phyloP scores from a whole-genome alignment of 1,140 invertebrate genomes.

The Ephestia elutella region DNA sequence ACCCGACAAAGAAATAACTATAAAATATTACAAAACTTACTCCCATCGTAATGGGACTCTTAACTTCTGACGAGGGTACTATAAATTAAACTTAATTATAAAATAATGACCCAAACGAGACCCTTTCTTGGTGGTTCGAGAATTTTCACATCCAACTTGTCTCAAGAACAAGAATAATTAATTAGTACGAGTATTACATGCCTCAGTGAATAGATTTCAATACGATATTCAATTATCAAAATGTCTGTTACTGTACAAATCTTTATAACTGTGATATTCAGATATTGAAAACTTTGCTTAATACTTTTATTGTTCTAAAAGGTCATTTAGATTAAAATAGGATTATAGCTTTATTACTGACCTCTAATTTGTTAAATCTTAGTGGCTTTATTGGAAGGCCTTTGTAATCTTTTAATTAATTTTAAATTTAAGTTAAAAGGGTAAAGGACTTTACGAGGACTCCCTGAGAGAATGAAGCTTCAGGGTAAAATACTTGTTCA shows the following conservation, averaged over 20 bases:
- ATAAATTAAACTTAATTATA: conserved; percentile 20
- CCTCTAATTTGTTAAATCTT: conserved; percentile 11
- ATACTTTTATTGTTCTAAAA: conserved; percentile 5
- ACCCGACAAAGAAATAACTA: background rate
- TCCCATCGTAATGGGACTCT: background rate
- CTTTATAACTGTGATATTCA: too few relatives aligned
- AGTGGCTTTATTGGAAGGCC: conserved; percentile 6
- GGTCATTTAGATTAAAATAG: conserved; percentile 1
- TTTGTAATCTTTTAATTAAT: conserved; percentile 16
- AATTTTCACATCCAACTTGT: conserved; percentile 11
- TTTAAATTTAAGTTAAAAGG: conserved; percentile 6
- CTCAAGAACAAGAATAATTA: conserved; percentile 5
- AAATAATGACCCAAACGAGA: conserved; percentile 13
- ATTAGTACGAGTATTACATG: conserved; percentile 2
- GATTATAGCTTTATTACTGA: conserved; percentile 13
- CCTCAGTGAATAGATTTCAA: background rate
- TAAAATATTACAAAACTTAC: background rate
- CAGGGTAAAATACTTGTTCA: too few relatives aligned
- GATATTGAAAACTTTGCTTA: too few relatives aligned
- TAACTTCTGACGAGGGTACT: conserved; percentile 8
- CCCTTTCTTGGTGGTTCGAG: conserved; percentile 10
- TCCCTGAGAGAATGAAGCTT: background rate
- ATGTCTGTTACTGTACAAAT: background rate
- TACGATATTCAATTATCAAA: background rate
- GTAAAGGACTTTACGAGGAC: background rate